A percentile compares a stretch with the other conserved stretches of the same genome.
These are phyloP conservation scores for Gorsachius magnificus DNA, from an alignment of 2,797 vertebrate species.

Conservation along the genomic window DNA sequence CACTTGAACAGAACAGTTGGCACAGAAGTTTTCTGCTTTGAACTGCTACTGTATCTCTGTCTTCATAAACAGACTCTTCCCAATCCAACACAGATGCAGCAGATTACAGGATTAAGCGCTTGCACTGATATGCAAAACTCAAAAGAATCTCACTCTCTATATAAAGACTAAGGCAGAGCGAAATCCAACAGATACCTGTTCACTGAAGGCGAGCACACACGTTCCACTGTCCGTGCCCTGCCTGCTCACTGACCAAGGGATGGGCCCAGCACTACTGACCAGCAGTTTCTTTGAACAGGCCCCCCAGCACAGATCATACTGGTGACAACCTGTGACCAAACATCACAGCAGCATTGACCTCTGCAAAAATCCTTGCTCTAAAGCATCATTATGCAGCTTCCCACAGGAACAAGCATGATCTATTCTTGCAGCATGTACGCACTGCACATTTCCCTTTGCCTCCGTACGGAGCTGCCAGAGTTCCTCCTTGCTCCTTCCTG, in stretches of 20 bases:
- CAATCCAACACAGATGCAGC: background rate
- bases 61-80: background rate
- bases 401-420: background rate
- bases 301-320: background rate
- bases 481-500: background rate
- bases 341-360: background rate
- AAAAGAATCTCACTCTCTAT: background rate
- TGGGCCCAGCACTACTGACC: background rate
- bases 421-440: background rate
- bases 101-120: background rate
- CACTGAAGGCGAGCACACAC: background rate
- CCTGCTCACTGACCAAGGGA: background rate
- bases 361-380: background rate
- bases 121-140: fast-evolving
- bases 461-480: background rate
- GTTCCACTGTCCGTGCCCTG: background rate
- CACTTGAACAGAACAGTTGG: background rate
- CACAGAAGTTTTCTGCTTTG: background rate
- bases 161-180: background rate
- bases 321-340: background rate
- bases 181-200: background rate
- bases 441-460: background rate
- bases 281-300: background rate
- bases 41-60: background rate
- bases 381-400: background rate